These are phyloP conservation scores for Hyles vespertilio DNA, from an alignment of 1,140 invertebrate species.

Conservation along the genomic window DNA sequence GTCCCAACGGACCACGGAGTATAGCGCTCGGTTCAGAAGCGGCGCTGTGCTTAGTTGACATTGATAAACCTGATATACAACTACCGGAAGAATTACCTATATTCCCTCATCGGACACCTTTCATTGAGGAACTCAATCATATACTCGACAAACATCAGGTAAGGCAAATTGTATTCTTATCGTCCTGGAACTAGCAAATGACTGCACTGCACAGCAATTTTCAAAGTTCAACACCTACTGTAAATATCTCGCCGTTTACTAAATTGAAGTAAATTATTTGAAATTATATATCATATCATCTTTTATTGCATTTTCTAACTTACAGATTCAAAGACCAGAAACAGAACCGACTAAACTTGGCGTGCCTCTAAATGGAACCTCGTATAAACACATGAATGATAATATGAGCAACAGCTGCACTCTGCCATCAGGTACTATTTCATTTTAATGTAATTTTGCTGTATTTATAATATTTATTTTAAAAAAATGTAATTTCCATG, in stretches of 20 bases:
- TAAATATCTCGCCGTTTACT: no score
- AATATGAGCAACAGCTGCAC: slow-evolving; percentile 79
- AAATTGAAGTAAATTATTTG: background rate
- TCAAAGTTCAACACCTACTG: no score
- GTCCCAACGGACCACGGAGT: slow-evolving; percentile 52
- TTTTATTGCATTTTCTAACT: slow-evolving; percentile 10
- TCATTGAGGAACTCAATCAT: slow-evolving; percentile 90
- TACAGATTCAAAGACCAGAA: slow-evolving; percentile 75
- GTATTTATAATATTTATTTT: background rate
- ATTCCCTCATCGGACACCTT: slow-evolving; percentile 93
- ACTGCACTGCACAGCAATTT: slow-evolving; percentile 1
- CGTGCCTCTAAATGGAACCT: slow-evolving; percentile 62
- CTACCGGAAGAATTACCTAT: slow-evolving; percentile 96
- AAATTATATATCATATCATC: background rate
- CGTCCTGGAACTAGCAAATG: no score
- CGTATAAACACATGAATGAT: slow-evolving; percentile 64
- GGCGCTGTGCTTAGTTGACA: slow-evolving; percentile 96
- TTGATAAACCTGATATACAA: slow-evolving; percentile 94
- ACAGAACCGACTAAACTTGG: slow-evolving; percentile 68
- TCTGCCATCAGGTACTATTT: slow-evolving; percentile 71
- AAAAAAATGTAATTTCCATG: background rate
- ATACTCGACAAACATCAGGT: slow-evolving; percentile 81
- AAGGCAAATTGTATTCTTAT: background rate
- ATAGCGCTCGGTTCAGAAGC: slow-evolving; percentile 81
- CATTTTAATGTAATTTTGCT: background rate